These are phyloP conservation scores for Sceloporus undulatus DNA, from an alignment of 2,113 vertebrate genomes.

Conservation along the genomic window DNA sequence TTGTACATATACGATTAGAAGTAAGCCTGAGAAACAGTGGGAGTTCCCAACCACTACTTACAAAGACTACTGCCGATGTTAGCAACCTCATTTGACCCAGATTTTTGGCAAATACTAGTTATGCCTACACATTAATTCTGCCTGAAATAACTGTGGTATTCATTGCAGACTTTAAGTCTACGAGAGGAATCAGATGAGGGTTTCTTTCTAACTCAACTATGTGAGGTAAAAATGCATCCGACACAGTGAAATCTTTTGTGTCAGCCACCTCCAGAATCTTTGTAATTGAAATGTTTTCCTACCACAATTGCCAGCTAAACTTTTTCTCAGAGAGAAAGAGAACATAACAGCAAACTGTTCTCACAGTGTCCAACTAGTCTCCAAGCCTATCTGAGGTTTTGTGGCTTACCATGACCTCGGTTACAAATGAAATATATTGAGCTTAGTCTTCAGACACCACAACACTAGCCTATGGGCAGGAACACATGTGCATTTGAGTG, in stretches of 20 bases:
- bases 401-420: slow-evolving; percentile 12
- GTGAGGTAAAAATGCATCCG: slow-evolving; percentile 12
- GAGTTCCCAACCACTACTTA: background rate
- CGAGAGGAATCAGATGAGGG: slow-evolving; percentile 24
- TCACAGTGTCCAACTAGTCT: background rate
- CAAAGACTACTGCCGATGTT: background rate
- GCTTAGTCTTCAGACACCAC: slow-evolving; percentile 18
- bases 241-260: slow-evolving; percentile 7
- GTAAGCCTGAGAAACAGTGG: background rate
- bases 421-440: slow-evolving; percentile 19
- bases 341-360: background rate
- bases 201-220: slow-evolving; percentile 29
- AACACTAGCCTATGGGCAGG: background rate
- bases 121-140: slow-evolving; percentile 16
- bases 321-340: slow-evolving; percentile 1
- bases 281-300: slow-evolving; percentile 31
- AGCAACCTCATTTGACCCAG: slow-evolving; percentile 7
- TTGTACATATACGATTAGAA: background rate
- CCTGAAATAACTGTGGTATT: slow-evolving; percentile 40
- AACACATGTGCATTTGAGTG: background rate
- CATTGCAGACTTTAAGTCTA: slow-evolving; percentile 30
- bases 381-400: background rate
- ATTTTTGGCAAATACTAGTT: background rate
- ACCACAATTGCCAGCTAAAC: slow-evolving; percentile 15
- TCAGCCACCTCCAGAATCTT: background rate